Evolutionary conservation across 2,113 vertebrate genomes (phyloP).

Genomic region (Rhinolophus sinicus): DNA sequence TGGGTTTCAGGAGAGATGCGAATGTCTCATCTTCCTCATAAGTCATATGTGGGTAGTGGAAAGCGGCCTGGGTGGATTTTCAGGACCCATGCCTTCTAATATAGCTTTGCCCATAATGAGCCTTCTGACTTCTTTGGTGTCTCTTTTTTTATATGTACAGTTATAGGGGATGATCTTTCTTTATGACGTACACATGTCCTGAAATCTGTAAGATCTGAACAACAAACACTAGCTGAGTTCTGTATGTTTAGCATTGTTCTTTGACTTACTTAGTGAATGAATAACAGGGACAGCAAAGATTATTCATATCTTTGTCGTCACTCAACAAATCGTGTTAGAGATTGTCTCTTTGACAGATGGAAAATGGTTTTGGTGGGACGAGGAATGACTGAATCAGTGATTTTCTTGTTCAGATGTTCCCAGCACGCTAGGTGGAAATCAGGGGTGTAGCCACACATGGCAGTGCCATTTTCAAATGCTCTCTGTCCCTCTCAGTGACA

Average conservation of each 20-base stretch:
- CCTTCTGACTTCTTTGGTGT: background rate
- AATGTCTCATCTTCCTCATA: background rate
- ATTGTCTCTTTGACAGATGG: slow-evolving; percentile 48
- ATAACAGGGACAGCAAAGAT: background rate
- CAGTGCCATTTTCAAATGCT: slow-evolving; percentile 36
- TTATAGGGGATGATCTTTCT: background rate
- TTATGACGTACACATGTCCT: background rate
- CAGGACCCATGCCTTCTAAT: background rate
- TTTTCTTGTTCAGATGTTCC: slow-evolving; percentile 38
- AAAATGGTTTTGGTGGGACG: slow-evolving; percentile 41
- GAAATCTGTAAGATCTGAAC: background rate
- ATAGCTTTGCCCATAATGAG: background rate
- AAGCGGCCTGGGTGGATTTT: background rate
- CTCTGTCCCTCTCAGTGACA: slow-evolving; percentile 23
- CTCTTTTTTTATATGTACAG: background rate
- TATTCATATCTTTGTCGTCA: slow-evolving; percentile 21
- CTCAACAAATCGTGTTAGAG: slow-evolving; percentile 3
- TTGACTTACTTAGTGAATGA: background rate
- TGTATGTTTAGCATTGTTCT: slow-evolving; percentile 12
- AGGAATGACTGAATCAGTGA: background rate
- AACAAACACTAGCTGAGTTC: background rate
- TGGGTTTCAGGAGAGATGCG: slow-evolving; percentile 29
- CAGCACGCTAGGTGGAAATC: background rate
- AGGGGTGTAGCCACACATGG: background rate
- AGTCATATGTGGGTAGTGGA: background rate